Evolutionary conservation across 2,797 vertebrate species (phyloP).

Genomic region (Catamblyrhynchus diadema): DNA sequence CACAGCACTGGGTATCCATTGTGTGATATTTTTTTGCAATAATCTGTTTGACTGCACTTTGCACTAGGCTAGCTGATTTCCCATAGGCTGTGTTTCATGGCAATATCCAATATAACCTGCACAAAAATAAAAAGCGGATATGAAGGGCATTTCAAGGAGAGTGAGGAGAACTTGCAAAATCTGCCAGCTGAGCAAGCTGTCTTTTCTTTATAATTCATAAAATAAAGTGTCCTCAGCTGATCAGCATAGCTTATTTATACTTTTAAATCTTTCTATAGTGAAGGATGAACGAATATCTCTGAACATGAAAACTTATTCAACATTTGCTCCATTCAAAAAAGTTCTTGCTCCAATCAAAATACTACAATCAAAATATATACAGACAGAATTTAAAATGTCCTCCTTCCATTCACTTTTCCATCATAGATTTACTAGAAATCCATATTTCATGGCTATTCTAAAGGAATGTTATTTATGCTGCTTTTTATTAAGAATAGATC

Average conservation of each 20-base stretch:
- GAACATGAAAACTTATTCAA: not conserved
- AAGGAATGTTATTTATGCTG: not conserved
- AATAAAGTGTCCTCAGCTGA: not conserved
- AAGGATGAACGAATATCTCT: not conserved
- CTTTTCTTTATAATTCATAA: not conserved
- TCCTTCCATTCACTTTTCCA: not conserved
- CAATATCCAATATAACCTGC: not conserved
- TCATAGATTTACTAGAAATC: not conserved
- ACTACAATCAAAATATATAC: not conserved
- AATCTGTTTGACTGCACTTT: constrained; percentile 47
- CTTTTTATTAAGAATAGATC: not conserved
- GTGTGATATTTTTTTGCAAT: constrained; percentile 20
- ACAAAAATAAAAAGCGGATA: not conserved
- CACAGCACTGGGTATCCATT: not conserved
- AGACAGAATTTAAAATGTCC: not conserved
- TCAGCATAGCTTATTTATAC: not conserved
- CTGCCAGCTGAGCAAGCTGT: not conserved
- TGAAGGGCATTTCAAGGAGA: not conserved
- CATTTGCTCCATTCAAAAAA: not conserved
- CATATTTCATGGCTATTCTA: not conserved
- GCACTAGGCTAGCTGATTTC: constrained; percentile 42
- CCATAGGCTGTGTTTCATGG: constrained; percentile 42
- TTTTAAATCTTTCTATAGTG: not conserved
- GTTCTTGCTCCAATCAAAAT: not conserved
- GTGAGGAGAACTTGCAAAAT: not conserved